A percentile compares a stretch with the other conserved stretches of the same genome.
phyloP scores from a whole-genome alignment of 2,888 invertebrate genomes.

The Ernsta delagoae region DNA sequence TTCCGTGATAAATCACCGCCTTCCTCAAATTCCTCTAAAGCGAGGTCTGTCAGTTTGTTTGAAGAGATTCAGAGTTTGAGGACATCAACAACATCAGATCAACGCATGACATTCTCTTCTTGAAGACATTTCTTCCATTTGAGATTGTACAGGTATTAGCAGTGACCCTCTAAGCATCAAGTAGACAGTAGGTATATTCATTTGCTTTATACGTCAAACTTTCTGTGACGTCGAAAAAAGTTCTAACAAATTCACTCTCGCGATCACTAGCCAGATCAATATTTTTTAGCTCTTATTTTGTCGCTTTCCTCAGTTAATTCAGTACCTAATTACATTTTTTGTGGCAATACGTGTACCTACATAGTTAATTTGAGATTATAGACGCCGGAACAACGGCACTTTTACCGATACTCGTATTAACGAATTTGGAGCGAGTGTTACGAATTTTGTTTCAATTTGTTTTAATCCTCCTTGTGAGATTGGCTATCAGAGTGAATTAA shows the following conservation, averaged over 20 bases:
- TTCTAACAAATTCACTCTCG: conserved; percentile 29
- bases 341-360: conserved; percentile 18
- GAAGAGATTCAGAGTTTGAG: no score
- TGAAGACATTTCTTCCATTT: no score
- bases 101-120: no score
- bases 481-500: conserved; percentile 32
- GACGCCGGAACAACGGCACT: conserved; percentile 30
- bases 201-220: no score
- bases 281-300: conserved; percentile 25
- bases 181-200: no score
- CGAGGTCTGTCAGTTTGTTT: no score
- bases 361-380: conserved; percentile 28
- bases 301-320: conserved; percentile 28
- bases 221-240: conserved; percentile 19
- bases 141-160: no score
- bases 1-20: no score
- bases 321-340: conserved; percentile 33
- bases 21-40: no score
- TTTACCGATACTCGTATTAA: conserved; percentile 31
- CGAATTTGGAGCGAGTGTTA: conserved; percentile 24
- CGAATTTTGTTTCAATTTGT: conserved; percentile 35
- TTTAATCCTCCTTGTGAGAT: conserved; percentile 34
- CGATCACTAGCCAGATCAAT: conserved; percentile 21
- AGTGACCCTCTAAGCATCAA: no score
- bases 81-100: no score